Evolutionary conservation across 2,797 vertebrate species (phyloP), one percentile per base, ranked within the genome.

Genomic region (Acrocephalus scirpaceus): DNA sequence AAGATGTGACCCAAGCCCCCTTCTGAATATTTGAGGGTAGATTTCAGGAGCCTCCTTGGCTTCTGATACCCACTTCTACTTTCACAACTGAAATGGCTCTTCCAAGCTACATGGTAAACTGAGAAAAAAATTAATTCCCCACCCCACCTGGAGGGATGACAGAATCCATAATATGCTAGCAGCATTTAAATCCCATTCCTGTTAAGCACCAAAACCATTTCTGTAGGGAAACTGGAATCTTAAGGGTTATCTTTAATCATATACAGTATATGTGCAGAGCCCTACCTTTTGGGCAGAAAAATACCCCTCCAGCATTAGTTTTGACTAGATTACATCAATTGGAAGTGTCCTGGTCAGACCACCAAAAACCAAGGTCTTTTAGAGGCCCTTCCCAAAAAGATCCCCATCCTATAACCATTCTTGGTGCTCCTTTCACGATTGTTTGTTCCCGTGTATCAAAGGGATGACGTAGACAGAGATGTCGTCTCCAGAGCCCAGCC

Each of bases 381-480:
- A 66, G 50, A 92, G 83, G 75, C 80, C 70, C 47, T 95, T 96
- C 50, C 91, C 93, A 9, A 64, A 88, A 79, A 79, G 71, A 86
- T 86, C 25, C 66, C 57, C 53, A 10, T 77, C 76, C 92, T 56
- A 17, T 14, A 71, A 70, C 45, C 65, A 8, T 51, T 73, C 34
- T 42, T 9, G 65, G 54, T 45, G 95, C 84, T 53, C 9, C 78
- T 96, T 81, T 98, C 98, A 98, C 2, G 98, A 98, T 95, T 98
- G 98, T 94, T 97, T 98, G 98, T 99, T 99, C 66, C 98, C 99
- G 1, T 98, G 98, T 98, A 98, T 97, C 92, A 99, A 98, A 60
- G 99, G 99, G 94, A 99, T 99, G 97, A 99, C 99, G 78, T 99
- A 99, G 97, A 99, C 99, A 3, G 99, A 99, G 97, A 99, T 99